Percentiles rank a stretch among this genome's conserved stretches.
phyloP scores from a whole-genome alignment of 2,113 vertebrate genomes.

The Taxidea taxus region DNA sequence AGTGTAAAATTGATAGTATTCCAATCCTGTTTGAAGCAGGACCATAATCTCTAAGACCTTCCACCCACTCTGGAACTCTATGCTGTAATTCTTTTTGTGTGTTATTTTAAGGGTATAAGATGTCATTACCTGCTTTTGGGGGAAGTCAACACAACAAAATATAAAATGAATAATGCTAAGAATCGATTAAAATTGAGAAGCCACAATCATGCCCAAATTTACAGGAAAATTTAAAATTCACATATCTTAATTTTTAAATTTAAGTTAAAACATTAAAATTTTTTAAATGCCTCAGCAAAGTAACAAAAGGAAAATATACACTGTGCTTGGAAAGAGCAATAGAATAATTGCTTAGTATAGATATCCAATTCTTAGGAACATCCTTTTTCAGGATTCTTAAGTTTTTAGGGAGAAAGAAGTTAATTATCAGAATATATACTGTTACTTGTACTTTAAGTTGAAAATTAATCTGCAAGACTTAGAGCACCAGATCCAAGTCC shows the following conservation, averaged over 20 bases:
- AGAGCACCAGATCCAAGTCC: not conserved
- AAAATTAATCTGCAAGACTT: constrained; percentile 30
- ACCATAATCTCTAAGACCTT: not conserved
- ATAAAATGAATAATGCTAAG: not conserved
- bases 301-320: not conserved
- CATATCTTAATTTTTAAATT: not conserved
- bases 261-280: not conserved
- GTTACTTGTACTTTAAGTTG: not conserved
- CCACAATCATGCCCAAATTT: not conserved
- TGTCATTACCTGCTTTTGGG: not conserved
- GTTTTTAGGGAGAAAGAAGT: not conserved
- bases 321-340: not conserved
- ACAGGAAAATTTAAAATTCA: not conserved
- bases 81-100: not conserved
- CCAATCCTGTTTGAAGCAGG: not conserved
- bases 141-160: not conserved
- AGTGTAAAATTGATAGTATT: constrained; percentile 16
- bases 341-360: not conserved
- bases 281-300: not conserved
- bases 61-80: not conserved
- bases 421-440: not conserved
- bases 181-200: constrained; percentile 35
- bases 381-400: not conserved
- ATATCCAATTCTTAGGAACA: not conserved
- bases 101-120: not conserved